Base-by-base conservation (phyloP, 2,888 invertebrate species). In the Chydorus sphaericus region DNA sequence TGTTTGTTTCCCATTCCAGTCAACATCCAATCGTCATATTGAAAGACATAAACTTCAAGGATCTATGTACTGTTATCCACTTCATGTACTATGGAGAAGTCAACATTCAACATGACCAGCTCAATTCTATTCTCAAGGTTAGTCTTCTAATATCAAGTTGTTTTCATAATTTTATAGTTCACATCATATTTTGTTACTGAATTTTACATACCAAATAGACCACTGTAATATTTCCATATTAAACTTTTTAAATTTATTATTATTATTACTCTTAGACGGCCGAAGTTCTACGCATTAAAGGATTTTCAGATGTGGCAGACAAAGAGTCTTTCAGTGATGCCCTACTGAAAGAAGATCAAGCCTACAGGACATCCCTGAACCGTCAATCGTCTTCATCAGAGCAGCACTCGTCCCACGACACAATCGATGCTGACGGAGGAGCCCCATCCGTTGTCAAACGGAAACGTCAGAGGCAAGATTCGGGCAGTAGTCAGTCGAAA, bases 61-160 rank as follows among this genome's bases (percentile, higher is more conserved):
- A 90, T 70, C 76, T 90, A 57, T 83, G 85, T 66, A 85, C 85
- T 29, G 85, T 90, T 78, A 86, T 90, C 10, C 87, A 89, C 66
- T 91, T 90, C 67, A 90, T 91, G 85, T 91, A 91, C 68, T 85
- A 85, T 65, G 91, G 91, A 0, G 89, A 89, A 74, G 89, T 91
- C 7, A 89, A 90, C 70, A 88, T 91, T 30, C 86, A 88, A 2
- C 86, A 89, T 67, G 88, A 89, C 64, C 86, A 88, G 67, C 72
- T 90, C 63, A 86, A 86, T 59, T 71, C 73, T 39, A 72, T 76
- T 61, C 68, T 76, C 57, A 74, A 73, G 70, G 75, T 75, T 66
- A 62, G 57, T 55, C 20, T 51, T 38, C 14, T 59, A 14, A 39
- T 30, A n/a, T 16, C 28, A 2, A 36, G 16, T 36, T n/a, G n/a